Conservation (phyloP, 2,113 vertebrate species). For the Alosa alosa region DNA sequence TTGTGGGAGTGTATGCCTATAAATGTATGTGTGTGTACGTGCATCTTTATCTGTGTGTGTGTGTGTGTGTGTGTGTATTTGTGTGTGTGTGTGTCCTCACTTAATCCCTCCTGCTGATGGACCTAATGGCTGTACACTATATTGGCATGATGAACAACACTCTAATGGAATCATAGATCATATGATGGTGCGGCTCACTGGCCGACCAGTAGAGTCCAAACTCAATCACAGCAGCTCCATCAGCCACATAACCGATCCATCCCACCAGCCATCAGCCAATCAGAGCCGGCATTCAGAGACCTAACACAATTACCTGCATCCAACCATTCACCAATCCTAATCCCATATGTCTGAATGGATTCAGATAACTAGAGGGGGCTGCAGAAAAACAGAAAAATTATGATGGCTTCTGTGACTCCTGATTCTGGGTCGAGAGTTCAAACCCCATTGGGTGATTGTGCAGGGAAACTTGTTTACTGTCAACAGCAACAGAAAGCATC, state of each 20-base stretch:
- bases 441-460: not conserved
- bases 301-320: not conserved
- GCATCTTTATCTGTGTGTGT: not conserved
- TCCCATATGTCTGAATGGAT: not conserved
- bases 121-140: not conserved
- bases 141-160: not conserved
- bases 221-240: not conserved
- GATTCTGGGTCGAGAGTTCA: not conserved
- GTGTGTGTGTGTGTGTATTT: not conserved
- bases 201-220: not conserved
- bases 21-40: not conserved
- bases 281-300: not conserved
- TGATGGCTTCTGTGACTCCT: not conserved
- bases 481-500: not conserved
- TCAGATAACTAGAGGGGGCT: no score
- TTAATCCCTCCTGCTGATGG: not conserved
- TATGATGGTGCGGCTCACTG: not conserved
- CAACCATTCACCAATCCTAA: no score
- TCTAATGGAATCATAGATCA: conserved; percentile 10
- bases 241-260: not conserved
- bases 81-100: not conserved
- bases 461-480: not conserved
- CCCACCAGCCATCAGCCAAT: not conserved
- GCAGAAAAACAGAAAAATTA: not conserved
- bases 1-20: not conserved